A percentile compares a stretch with the other conserved stretches of the same genome.
These are phyloP conservation scores for Deroplatys truncata DNA, from an alignment of 2,888 invertebrate genomes.

Conservation along the genomic window DNA sequence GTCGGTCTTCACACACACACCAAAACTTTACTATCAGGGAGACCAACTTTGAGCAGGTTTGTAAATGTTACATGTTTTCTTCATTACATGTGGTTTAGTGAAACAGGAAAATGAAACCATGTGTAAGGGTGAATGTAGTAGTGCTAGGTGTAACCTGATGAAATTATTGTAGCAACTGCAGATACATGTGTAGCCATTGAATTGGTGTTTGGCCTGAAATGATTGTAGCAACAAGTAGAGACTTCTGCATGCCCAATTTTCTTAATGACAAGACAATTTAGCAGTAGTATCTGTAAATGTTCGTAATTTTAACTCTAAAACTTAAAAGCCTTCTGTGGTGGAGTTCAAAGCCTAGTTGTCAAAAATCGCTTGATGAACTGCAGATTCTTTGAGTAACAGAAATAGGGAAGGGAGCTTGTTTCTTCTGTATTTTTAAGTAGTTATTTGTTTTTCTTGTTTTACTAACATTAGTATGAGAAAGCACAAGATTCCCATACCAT, in stretches of 20 bases:
- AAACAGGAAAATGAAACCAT: not conserved
- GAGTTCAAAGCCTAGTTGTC: not conserved
- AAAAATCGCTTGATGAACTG: not conserved
- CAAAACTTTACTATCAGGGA: slow-evolving; percentile 49
- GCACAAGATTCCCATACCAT: not conserved
- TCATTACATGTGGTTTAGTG: not conserved
- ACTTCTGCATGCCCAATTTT: not conserved
- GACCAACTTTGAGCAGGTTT: slow-evolving; percentile 48
- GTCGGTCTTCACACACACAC: slow-evolving; percentile 44
- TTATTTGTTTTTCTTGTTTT: not conserved
- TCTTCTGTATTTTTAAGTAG: not conserved
- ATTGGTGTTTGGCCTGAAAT: not conserved
- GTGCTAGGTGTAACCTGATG: not conserved
- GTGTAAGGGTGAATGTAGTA: not conserved
- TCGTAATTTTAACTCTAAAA: not conserved
- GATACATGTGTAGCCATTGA: not conserved
- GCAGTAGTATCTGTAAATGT: not conserved
- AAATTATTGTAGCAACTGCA: not conserved
- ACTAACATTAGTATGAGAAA: not conserved
- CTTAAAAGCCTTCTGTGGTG: not conserved
- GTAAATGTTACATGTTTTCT: slow-evolving; percentile 6
- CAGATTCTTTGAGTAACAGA: not conserved
- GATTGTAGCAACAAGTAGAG: not conserved
- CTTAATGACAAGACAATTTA: not conserved
- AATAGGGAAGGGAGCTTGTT: not conserved